Evolutionary conservation across 2,797 vertebrate genomes (phyloP), one percentile per base, ranked within the genome.

Genomic region (Chrysolophus pictus): DNA sequence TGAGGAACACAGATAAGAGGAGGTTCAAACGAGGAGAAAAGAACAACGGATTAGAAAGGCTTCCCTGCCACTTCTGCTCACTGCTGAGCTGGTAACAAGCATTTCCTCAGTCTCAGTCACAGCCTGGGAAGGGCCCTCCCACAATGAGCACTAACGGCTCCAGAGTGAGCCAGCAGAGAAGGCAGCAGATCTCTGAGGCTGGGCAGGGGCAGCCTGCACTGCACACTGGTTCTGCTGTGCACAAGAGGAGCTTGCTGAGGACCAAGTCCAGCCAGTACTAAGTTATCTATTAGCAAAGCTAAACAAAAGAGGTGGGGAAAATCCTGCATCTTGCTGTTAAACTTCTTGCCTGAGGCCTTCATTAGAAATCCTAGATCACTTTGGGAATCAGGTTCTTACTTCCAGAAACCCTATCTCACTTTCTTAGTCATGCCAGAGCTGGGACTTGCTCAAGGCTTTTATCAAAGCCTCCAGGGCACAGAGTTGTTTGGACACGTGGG

Each of bases 81-180:
- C 39, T 92, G 85, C 84, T 49, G 64, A 95, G 72, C 82, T 92
- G 79, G 55, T 35, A 84, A 78, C 11, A 29, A 56, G 56, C 84
- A 65, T 89, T 89, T 80, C 75, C 87, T 88, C 55, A 60, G 64
- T 29, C 11, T 59, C 75, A 72, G 63, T 13, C 56, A 55, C 35
- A 68, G 69, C 39, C 53, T 74, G 23, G 60, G 28, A 33, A 87
- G 16, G 58, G 77, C 19, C 49, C 51, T 82, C 68, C 51, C 56
- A 81, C 83, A 88, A 15, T 33, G 15, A 7, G 28, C 51, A 65
- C 75, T 24, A 3, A 35, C 65, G 21, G 2, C 79, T 29, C 28
- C 39, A 14, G 42, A 70, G 68, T 35, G 64, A 71, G 69, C 62
- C 68, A 75, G 74, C 74, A 42, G 63, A 35, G 47, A 46, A n/a